A percentile compares a stretch with the other conserved stretches of the same genome.
Evolutionary conservation across 2,888 invertebrate species (phyloP).

Genomic region (Megalurothrips usitatus): DNA sequence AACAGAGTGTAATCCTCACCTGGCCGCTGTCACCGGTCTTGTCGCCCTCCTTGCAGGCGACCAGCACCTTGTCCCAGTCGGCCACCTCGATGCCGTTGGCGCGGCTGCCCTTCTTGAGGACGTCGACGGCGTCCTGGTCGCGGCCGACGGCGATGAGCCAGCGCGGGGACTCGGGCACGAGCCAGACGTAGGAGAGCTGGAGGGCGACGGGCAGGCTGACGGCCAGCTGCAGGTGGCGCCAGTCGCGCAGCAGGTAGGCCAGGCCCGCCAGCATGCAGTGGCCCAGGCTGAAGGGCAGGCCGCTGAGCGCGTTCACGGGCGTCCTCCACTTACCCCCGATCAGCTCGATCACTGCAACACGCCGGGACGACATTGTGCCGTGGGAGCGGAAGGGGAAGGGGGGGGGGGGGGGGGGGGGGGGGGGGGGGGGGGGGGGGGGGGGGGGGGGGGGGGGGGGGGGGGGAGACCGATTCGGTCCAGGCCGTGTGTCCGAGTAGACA

Average conservation of each 20-base stretch:
- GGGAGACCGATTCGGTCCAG: no score
- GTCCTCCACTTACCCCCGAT: constrained; percentile 57
- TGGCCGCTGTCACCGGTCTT: background rate
- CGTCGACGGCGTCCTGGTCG: constrained; percentile 56
- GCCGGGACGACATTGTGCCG: background rate
- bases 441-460: background rate
- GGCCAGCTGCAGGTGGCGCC: constrained; percentile 63
- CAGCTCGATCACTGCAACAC: constrained; percentile 53
- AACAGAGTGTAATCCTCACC: background rate
- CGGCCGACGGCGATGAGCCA: constrained; percentile 68
- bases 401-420: background rate
- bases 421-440: background rate
- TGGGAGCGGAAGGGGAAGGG: background rate
- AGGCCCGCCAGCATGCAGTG: constrained; percentile 60
- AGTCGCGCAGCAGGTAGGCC: constrained; percentile 61
- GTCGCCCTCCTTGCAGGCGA: constrained; percentile 7
- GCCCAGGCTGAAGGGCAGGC: constrained; percentile 66
- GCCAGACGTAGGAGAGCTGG: constrained; percentile 50
- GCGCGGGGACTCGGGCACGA: constrained; percentile 73
- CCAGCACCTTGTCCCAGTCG: constrained; percentile 22
- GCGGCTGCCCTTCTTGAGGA: constrained; percentile 61
- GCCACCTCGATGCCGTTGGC: constrained; percentile 43
- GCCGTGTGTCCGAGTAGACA: no score
- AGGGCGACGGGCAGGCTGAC: constrained; percentile 60
- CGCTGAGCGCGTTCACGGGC: constrained; percentile 59